Conservation (phyloP, 2,888 invertebrate species). For the Muschampia plurimacula region DNA sequence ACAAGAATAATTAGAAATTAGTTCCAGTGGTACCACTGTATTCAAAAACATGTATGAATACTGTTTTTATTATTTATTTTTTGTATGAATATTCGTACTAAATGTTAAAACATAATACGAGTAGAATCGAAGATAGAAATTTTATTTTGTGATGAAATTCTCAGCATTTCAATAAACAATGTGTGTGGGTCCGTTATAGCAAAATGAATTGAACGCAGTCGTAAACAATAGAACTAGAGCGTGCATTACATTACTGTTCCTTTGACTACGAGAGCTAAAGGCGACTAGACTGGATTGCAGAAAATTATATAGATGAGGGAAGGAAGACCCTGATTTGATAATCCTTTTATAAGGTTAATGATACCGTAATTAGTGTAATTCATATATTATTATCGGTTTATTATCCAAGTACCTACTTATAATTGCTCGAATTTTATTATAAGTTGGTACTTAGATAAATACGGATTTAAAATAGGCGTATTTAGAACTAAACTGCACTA, state of each 20-base stretch:
- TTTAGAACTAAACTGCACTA: too few species aligned
- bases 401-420: too few species aligned
- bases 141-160: slow-evolving; percentile 20
- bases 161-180: slow-evolving; percentile 34
- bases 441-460: too few species aligned
- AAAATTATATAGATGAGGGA: not conserved
- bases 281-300: not conserved
- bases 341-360: not conserved
- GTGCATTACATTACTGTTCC: slow-evolving; percentile 47
- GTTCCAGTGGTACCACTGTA: too few species aligned
- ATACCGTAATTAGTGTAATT: not conserved
- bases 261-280: slow-evolving; percentile 12
- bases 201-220: slow-evolving; percentile 36
- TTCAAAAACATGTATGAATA: too few species aligned
- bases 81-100: not conserved
- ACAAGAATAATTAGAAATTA: too few species aligned
- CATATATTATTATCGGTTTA: too few species aligned
- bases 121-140: slow-evolving; percentile 3
- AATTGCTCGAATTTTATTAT: too few species aligned
- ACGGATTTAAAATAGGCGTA: too few species aligned
- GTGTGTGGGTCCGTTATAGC: slow-evolving; percentile 32
- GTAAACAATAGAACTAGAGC: slow-evolving; percentile 63
- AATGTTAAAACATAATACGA: too few species aligned
- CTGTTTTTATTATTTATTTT: too few species aligned
- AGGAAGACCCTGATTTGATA: not conserved